Evolutionary conservation across 2,888 invertebrate genomes (phyloP).

Genomic region (Leucophenga montana): DNA sequence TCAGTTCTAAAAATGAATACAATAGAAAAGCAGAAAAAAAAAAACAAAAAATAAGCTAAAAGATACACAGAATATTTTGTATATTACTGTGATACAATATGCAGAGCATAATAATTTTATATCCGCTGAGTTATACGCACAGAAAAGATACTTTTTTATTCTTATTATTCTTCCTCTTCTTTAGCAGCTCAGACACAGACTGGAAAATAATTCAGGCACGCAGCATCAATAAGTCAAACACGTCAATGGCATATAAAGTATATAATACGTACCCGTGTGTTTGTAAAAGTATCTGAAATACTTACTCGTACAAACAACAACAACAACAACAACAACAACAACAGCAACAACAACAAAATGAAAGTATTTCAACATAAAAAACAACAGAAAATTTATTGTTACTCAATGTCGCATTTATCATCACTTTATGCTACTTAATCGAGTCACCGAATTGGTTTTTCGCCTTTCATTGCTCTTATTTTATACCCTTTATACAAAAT

Average conservation of each 20-base stretch:
- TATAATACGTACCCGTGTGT: too few relatives aligned
- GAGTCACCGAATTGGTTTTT: conserved; percentile 46
- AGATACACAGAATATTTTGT: background rate
- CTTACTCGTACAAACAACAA: conserved; percentile 3
- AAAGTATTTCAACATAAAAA: conserved; percentile 29
- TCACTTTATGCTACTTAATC: conserved; percentile 68
- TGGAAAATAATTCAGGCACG: conserved; percentile 57
- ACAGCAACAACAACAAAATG: conserved; percentile 7
- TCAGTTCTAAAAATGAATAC: background rate
- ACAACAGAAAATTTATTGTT: conserved; percentile 63
- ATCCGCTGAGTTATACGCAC: background rate
- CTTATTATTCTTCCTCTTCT: background rate
- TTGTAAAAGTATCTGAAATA: too few relatives aligned
- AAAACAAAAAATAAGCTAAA: background rate
- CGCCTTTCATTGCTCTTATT: conserved; percentile 27
- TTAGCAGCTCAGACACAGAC: conserved; percentile 1
- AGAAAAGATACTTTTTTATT: background rate
- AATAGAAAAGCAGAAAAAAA: background rate
- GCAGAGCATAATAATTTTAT: background rate
- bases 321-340: conserved; percentile 40
- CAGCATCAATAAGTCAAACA: conserved; percentile 66
- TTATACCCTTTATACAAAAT: too few relatives aligned
- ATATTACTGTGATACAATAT: background rate
- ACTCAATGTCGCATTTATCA: conserved; percentile 67
- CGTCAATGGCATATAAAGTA: conserved; percentile 55